Evolutionary conservation across 2,888 invertebrate species (phyloP).

Genomic region (Minunthozetes semirufus): DNA sequence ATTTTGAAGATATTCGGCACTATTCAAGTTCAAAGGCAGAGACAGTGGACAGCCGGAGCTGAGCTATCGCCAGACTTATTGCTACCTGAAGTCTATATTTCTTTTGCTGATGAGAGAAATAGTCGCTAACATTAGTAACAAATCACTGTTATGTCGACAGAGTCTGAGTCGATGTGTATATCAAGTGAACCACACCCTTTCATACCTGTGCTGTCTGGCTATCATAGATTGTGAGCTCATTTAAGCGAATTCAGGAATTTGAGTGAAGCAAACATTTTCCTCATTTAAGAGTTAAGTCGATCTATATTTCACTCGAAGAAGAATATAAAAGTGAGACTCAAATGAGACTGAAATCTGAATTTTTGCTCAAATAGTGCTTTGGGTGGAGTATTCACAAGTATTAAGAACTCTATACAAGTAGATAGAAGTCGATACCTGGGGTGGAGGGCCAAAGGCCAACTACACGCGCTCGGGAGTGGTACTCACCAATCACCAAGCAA

Average conservation of each 20-base stretch:
- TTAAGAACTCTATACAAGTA: not conserved
- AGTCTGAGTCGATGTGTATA: not conserved
- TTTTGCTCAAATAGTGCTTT: not conserved
- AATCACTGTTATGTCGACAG: conserved; percentile 24
- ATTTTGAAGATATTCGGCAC: too few relatives aligned
- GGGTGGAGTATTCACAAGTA: conserved; percentile 22
- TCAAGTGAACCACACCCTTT: conserved; percentile 6
- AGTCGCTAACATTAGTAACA: conserved; percentile 13
- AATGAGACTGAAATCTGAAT: not conserved
- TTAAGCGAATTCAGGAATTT: conserved; percentile 15
- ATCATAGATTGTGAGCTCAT: not conserved
- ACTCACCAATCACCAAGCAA: conserved; percentile 1
- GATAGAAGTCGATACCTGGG: not conserved
- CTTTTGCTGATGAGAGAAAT: conserved; percentile 11
- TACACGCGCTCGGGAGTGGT: conserved; percentile 27
- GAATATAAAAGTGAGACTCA: not conserved
- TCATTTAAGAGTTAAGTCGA: conserved; percentile 9
- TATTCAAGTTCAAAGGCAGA: not conserved
- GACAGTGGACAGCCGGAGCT: not conserved
- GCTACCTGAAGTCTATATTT: conserved; percentile 18
- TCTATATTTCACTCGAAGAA: conserved; percentile 10
- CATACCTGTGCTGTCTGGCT: not conserved
- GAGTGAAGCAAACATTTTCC: not conserved
- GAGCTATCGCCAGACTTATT: not conserved
- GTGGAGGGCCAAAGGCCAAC: conserved; percentile 1